Evolutionary conservation across 2,888 invertebrate species (phyloP).

Genomic region (Rhopalosiphum nymphaeae): DNA sequence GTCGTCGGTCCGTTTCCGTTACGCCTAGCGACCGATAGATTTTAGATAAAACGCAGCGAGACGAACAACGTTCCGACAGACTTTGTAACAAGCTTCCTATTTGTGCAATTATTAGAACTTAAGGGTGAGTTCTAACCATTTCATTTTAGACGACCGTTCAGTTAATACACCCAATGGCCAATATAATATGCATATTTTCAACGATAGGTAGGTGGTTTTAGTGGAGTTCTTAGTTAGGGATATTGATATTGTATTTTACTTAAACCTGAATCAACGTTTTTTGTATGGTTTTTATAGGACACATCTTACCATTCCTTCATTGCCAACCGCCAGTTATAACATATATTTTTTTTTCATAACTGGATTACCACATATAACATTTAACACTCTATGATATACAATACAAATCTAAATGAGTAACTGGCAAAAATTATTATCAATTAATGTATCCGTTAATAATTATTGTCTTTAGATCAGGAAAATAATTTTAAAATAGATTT

Average conservation of each 20-base stretch:
- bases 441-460: neutral
- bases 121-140: neutral
- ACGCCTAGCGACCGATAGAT: too few species aligned
- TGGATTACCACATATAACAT: too few species aligned
- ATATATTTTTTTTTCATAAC: too few species aligned
- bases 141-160: neutral
- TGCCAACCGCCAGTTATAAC: neutral
- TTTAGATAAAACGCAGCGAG: neutral
- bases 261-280: neutral
- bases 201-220: neutral
- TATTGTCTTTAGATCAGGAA: neutral
- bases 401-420: neutral
- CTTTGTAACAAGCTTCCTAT: neutral
- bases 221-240: neutral
- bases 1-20: neutral
- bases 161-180: neutral
- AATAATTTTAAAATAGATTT: neutral
- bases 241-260: neutral
- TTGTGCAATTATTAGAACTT: constrained; percentile 16
- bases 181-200: neutral
- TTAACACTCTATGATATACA: neutral
- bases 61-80: neutral
- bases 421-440: neutral
- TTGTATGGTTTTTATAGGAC: neutral
- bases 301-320: neutral